Evolutionary conservation across 1,140 invertebrate species (phyloP), one percentile per base, ranked within the genome.

Genomic region (Aphaenogaster floridana): DNA sequence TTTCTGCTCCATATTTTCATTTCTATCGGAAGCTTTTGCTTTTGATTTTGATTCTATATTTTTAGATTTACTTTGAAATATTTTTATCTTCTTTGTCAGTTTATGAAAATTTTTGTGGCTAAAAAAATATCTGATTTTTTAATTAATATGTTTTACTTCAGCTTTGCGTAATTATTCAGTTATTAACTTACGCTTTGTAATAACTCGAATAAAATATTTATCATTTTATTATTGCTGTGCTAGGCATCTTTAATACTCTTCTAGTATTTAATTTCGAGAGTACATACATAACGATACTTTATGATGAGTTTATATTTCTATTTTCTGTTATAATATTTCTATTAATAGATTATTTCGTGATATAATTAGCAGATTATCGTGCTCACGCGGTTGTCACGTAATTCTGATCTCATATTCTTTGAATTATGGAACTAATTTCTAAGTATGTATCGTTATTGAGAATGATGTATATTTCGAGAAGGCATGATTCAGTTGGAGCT

Each of bases 391-490:
- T 57, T 21, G 48, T 71, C 39, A 71, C 36, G 11, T 8, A 36
- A 9, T 45, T 45, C 28, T 34, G 17, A 17, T 63, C n/a, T 17
- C 13, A 76, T 45, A 39, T 85, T 85, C 36, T 42, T 59, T 13
- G 39, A n/a, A 34, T 63, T 21, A 13, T 34, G 15, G 11, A 21
- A 21, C 17, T n/a, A 28, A 21, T 59, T 89, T 89, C 88, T 21
- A 83, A 59, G 2, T 61, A 83, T 42, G 57, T 64, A 86, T 9
- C 9, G 69, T 45, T 59, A 68, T 87, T 87, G 61, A 89, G 48
- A 86, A 21, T 83, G 77, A 89, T 77, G 77, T 28, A 45, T 21
- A 36, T 89, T 89, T 86, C 36, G 39, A 45, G 80, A 69, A 90
- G 34, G 54, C 36, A 54, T 87, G 84, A 89, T 87, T 90, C 88